Evolutionary conservation across 2,797 vertebrate species (phyloP), one percentile per base, ranked within the genome.

Genomic region (Glossophaga mutica): DNA sequence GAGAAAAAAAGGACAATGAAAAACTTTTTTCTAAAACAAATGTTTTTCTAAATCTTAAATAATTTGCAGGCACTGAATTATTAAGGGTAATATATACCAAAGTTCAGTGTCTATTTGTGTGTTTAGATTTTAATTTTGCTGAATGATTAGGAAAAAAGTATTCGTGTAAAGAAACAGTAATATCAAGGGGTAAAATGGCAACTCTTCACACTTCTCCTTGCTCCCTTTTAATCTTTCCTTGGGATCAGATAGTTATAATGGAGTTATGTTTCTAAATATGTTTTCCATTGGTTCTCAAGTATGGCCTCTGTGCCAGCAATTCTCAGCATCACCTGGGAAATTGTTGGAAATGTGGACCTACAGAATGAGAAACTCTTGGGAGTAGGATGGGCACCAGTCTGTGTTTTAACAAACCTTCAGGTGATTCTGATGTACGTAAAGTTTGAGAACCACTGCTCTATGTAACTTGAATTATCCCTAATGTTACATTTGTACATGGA

Each of bases 31-130:
- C 44, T 91, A n/a, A 76, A 86, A 50, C 62, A n/a, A 86, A n/a
- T 22, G 12, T 85, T 88, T 92, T 78, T 57, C 55, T 91, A 50
- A 76, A 87, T 89, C 14, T 89, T 92, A 90, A 92, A 32, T 88
- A 89, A 59, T 86, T 42, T 77, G 24, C 67, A 48, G 34, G 9
- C 65, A 37, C 18, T 94, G 88, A 91, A 90, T 92, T 70, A 24
- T 78, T 46, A 34, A 32, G 71, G 29, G 73, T 87, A 90, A 67
- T 76, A 39, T 76, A 37, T 24, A 21, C 24, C 10, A 46, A 62
- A 44, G 77, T 46, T 84, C 9, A 19, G n/a, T 90, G 26, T 94
- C 48, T 85, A 26, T 24, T 62, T 78, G 50, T 32, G n/a, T 93
- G n/a, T 74, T 90, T 93, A 86, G 21, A 24, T 81, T 90, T 39